phyloP scores from a whole-genome alignment of 1,140 invertebrate genomes.

The Mamestra configurata region DNA sequence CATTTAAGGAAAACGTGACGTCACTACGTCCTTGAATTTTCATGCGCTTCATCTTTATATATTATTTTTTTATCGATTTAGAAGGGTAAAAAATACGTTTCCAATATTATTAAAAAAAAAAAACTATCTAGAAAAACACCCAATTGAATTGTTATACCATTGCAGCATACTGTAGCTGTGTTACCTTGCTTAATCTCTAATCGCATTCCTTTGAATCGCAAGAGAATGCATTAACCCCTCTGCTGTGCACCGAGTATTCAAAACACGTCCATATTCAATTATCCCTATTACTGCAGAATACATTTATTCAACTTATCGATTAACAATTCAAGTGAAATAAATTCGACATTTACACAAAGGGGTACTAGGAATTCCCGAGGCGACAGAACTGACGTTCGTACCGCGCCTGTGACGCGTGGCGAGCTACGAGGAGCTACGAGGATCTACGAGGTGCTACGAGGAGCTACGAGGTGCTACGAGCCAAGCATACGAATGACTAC shows the following conservation, averaged over 20 bases:
- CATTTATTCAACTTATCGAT: conserved; percentile 6
- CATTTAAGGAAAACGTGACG: no score
- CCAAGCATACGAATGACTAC: conserved; percentile 47
- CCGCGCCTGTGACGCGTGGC: conserved; percentile 34
- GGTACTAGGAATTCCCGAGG: conserved; percentile 37
- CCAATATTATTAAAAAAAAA: no score
- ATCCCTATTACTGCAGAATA: not conserved
- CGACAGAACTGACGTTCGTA: conserved; percentile 44
- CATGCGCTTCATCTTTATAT: no score
- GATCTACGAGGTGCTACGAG: conserved; percentile 25
- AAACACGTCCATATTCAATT: conserved; percentile 9
- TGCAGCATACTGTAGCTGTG: no score
- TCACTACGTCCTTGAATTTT: no score
- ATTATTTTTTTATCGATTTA: no score
- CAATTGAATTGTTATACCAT: no score
- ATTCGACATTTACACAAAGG: conserved; percentile 42
- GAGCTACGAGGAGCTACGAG: conserved; percentile 45
- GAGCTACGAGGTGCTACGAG: conserved; percentile 47
- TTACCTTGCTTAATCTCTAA: not conserved
- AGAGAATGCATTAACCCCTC: not conserved
- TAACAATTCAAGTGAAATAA: conserved; percentile 36
- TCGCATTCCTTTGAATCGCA: not conserved
- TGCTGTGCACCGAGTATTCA: no score
- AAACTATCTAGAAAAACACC: no score
- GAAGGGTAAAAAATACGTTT: no score